A percentile compares a stretch with the other conserved stretches of the same genome.
phyloP scores from a whole-genome alignment of 2,888 invertebrate species.

The Melikaiella ostensackeni region DNA sequence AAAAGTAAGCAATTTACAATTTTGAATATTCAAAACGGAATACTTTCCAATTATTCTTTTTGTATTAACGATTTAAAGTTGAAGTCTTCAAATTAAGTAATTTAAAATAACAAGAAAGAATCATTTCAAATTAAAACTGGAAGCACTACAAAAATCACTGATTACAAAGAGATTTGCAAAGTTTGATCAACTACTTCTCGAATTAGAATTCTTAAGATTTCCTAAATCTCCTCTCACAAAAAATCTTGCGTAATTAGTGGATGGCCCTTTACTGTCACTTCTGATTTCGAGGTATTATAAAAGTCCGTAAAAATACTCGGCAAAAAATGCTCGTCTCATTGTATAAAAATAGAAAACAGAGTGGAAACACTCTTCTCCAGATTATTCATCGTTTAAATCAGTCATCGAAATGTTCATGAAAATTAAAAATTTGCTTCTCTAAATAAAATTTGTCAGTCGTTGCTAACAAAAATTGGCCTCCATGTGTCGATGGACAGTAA shows the following conservation, averaged over 20 bases:
- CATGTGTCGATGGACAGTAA: constrained; percentile 93
- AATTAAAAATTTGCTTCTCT: not conserved
- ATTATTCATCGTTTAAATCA: constrained; percentile 10
- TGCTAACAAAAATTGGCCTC: constrained; percentile 83
- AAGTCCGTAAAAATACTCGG: constrained; percentile 23
- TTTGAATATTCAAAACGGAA: not conserved
- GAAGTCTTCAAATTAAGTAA: not conserved
- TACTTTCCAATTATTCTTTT: not conserved
- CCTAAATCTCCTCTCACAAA: not conserved
- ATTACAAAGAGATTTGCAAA: too few relatives aligned
- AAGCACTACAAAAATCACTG: too few relatives aligned
- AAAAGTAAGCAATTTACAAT: not conserved
- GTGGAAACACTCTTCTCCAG: not conserved
- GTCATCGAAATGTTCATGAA: constrained; percentile 17
- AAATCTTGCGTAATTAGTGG: not conserved
- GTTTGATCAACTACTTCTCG: too few relatives aligned
- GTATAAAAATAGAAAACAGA: constrained; percentile 36
- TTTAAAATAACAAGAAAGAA: too few relatives aligned
- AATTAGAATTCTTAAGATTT: not conserved
- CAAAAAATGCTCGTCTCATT: not conserved
- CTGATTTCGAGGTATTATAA: constrained; percentile 19
- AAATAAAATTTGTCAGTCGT: not conserved
- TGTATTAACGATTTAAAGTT: not conserved
- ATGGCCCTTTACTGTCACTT: not conserved
- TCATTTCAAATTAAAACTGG: too few relatives aligned